phyloP scores from a whole-genome alignment of 2,797 vertebrate genomes.

The Paguma larvata region DNA sequence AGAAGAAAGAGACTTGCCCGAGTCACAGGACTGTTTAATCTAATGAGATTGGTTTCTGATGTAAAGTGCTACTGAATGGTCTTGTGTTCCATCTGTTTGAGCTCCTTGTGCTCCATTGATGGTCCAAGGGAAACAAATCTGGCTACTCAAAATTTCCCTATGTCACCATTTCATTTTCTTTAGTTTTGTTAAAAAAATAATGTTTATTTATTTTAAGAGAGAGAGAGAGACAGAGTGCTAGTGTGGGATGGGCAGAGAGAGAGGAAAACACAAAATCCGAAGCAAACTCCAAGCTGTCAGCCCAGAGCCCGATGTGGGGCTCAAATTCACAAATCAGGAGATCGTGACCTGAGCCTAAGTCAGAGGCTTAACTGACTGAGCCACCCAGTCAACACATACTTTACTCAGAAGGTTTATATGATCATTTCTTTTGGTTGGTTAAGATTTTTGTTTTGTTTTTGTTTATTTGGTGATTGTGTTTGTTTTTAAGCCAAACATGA shows the following conservation, averaged over 20 bases:
- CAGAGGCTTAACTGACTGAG: too few species aligned
- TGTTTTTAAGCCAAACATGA: background rate
- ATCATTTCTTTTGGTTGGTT: slow-evolving; percentile 1
- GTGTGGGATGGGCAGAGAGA: too few species aligned
- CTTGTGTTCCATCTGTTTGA: background rate
- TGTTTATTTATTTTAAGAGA: too few species aligned
- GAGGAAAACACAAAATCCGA: too few species aligned
- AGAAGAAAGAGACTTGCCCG: background rate
- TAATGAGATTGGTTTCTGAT: background rate
- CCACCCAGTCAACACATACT: background rate
- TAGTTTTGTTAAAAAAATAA: too few species aligned
- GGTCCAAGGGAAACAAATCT: background rate
- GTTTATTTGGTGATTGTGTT: background rate
- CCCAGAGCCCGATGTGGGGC: too few species aligned
- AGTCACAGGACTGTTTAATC: background rate
- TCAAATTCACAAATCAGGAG: too few species aligned
- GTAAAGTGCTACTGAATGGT: background rate
- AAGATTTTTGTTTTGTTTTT: slow-evolving; percentile 18
- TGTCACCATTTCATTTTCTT: too few species aligned
- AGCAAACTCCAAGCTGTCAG: too few species aligned
- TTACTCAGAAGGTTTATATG: background rate
- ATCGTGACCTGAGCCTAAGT: too few species aligned
- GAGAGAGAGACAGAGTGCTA: too few species aligned
- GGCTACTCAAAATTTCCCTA: background rate
- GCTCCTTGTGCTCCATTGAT: background rate